phyloP scores from a whole-genome alignment of 2,113 vertebrate species.

The Fulmarus glacialis region DNA sequence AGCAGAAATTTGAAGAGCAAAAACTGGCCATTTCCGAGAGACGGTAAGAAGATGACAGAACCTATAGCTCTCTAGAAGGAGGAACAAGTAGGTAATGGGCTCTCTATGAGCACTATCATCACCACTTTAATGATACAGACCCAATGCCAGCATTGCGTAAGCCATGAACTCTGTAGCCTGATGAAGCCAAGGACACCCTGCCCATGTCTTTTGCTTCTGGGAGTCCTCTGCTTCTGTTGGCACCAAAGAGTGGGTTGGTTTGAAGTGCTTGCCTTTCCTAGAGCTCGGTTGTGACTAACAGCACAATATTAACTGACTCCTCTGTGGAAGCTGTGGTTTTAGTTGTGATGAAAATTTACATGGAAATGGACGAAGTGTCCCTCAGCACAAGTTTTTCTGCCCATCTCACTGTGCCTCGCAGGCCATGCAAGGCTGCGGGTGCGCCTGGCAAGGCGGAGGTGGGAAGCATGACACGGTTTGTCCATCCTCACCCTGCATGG shows the following conservation, averaged over 20 bases:
- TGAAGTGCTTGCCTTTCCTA: background rate
- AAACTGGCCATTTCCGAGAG: background rate
- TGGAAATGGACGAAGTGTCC: background rate
- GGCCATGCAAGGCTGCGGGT: rapidly evolving
- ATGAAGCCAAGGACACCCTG: background rate
- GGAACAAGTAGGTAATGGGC: background rate
- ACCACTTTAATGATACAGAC: background rate
- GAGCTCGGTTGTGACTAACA: background rate
- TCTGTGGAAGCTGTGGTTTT: background rate
- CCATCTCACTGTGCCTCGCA: too few species aligned
- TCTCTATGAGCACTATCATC: background rate
- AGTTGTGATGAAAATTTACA: background rate
- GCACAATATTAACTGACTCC: background rate
- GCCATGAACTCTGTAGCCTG: background rate
- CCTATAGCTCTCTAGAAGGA: background rate
- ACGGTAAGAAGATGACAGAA: background rate
- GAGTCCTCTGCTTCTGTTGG: background rate
- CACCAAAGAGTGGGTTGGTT: background rate
- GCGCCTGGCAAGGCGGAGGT: rapidly evolving
- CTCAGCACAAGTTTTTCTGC: background rate
- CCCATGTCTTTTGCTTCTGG: background rate
- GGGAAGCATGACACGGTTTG: background rate
- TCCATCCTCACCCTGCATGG: background rate
- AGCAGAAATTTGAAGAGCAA: background rate
- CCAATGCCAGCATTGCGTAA: background rate